A percentile compares a stretch with the other conserved stretches of the same genome.
These are phyloP conservation scores for Lytechinus variegatus DNA, from an alignment of 35 echinoderm and acorn worm species.

Conservation along the genomic window DNA sequence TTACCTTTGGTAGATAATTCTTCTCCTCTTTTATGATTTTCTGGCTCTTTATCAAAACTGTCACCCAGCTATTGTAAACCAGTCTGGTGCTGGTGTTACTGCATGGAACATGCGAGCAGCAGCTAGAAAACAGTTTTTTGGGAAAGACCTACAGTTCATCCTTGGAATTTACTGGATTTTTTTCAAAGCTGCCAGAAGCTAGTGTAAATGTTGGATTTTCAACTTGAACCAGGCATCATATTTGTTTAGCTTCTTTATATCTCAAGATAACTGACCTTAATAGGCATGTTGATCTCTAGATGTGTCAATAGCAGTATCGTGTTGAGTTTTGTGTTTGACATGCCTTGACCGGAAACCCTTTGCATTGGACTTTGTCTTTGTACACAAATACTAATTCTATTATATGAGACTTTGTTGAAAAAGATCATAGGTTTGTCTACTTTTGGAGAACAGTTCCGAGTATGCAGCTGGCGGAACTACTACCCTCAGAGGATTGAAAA, in stretches of 20 bases:
- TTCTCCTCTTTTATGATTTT: neutral
- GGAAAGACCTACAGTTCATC: neutral
- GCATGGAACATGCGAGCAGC: neutral
- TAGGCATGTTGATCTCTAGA: neutral
- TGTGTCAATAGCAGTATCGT: neutral
- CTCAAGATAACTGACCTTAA: neutral
- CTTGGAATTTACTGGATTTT: slow-evolving; percentile 1
- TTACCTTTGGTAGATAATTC: neutral
- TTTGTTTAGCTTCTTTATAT: neutral
- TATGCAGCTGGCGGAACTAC: neutral
- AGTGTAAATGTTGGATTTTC: neutral
- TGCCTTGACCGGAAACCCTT: neutral
- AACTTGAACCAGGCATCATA: neutral
- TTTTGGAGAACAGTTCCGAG: neutral
- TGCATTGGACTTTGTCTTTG: slow-evolving; percentile 11
- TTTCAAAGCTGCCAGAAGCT: neutral
- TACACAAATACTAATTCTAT: neutral
- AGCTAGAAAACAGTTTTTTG: neutral
- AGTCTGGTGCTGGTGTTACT: neutral
- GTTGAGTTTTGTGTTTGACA: neutral
- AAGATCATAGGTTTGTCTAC: neutral
- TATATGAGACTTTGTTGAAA: neutral
- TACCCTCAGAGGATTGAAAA: neutral
- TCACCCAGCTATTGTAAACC: slow-evolving; percentile 2
- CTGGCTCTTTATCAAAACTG: slow-evolving; percentile 16